Conservation (phyloP, 30 jellyfish, hydroid and myxozoan species). For the Phacellophora camtschatica region DNA sequence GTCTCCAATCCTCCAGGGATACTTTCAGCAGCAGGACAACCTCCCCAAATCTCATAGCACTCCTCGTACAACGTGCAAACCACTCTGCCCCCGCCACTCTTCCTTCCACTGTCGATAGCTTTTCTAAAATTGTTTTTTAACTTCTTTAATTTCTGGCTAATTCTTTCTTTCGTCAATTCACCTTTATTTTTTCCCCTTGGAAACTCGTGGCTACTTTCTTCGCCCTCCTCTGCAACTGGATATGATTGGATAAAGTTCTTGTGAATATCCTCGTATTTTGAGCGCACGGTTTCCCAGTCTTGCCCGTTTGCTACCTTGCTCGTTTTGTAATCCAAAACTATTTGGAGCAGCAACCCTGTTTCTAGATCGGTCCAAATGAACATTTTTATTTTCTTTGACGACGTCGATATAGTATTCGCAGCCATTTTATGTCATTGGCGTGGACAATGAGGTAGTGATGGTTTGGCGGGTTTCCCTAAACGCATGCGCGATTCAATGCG, state of each 20-base stretch:
- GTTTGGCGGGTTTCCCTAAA: not conserved
- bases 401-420: not conserved
- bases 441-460: not conserved
- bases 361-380: slow-evolving; percentile 14
- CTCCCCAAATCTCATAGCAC: slow-evolving; percentile 19
- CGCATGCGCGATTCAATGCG: no score
- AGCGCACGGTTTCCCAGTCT: slow-evolving; percentile 13
- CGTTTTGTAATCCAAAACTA: not conserved
- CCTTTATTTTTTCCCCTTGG: not conserved
- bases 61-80: not conserved
- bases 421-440: not conserved
- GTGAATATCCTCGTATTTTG: not conserved
- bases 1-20: slow-evolving; percentile 5
- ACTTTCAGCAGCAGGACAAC: slow-evolving; percentile 49
- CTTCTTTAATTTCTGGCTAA: not conserved
- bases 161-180: not conserved
- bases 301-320: not conserved
- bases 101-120: slow-evolving; percentile 23
- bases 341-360: slow-evolving; percentile 2
- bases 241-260: not conserved
- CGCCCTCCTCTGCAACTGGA: not conserved
- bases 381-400: not conserved
- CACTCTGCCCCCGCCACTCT: slow-evolving; percentile 27
- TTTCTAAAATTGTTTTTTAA: not conserved
- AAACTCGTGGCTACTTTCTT: not conserved